phyloP scores from a whole-genome alignment of 2,888 invertebrate species.

The Biston stratarius region DNA sequence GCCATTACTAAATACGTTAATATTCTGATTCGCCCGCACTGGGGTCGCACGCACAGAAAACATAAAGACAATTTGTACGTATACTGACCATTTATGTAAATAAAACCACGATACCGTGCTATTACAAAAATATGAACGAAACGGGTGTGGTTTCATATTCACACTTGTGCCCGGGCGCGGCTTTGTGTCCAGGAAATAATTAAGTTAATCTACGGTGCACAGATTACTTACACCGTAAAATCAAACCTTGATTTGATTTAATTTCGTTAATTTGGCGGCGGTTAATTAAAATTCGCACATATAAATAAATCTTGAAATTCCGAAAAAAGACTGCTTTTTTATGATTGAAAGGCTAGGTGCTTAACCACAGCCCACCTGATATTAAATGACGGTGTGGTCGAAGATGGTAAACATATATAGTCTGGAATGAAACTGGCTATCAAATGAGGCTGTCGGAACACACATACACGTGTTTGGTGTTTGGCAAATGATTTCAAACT shows the following conservation, averaged over 20 bases:
- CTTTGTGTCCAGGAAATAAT: constrained; percentile 61
- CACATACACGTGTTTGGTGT: too few relatives aligned
- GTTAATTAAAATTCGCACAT: constrained; percentile 64
- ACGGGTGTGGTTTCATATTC: constrained; percentile 76
- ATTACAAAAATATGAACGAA: constrained; percentile 75
- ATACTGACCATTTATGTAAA: constrained; percentile 83
- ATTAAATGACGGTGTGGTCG: too few relatives aligned
- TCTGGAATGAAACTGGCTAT: too few relatives aligned
- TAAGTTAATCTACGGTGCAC: constrained; percentile 58
- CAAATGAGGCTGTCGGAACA: too few relatives aligned
- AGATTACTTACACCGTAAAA: constrained; percentile 42
- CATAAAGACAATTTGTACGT: constrained; percentile 84
- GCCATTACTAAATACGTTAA: constrained; percentile 84
- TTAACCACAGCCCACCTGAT: too few relatives aligned
- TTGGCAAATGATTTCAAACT: too few relatives aligned
- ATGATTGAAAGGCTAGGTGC: too few relatives aligned
- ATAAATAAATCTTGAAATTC: constrained; percentile 41
- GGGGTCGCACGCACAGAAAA: constrained; percentile 84
- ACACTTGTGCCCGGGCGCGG: constrained; percentile 76
- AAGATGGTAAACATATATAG: too few relatives aligned
- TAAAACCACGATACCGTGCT: constrained; percentile 80
- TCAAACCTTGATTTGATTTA: constrained; percentile 28
- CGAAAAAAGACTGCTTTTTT: too few relatives aligned
- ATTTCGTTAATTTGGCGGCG: constrained; percentile 29
- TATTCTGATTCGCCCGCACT: constrained; percentile 81